A percentile compares a stretch with the other conserved stretches of the same genome.
These are phyloP conservation scores for Allacma fusca DNA, from an alignment of 2,888 invertebrate species.

Conservation along the genomic window DNA sequence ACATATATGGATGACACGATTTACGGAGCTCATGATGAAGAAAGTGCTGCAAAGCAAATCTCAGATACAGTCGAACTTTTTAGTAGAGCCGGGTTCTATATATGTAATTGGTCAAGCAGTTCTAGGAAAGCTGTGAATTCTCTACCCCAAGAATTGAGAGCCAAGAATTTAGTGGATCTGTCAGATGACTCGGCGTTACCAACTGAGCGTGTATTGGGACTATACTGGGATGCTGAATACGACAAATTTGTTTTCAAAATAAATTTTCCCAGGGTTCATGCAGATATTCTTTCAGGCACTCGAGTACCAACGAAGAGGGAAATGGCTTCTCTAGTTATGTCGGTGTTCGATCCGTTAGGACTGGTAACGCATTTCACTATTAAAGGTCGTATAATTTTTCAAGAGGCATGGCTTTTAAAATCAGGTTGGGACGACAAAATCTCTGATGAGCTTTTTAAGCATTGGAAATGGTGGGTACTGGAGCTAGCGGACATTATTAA, in stretches of 20 bases:
- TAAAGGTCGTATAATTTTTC: slow-evolving; percentile 60
- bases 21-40: too few species aligned
- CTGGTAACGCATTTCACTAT: slow-evolving; percentile 58
- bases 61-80: too few species aligned
- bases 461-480: slow-evolving; percentile 44
- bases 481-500: slow-evolving; percentile 24
- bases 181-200: too few species aligned
- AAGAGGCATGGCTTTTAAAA: slow-evolving; percentile 60
- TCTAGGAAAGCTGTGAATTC: too few species aligned
- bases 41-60: too few species aligned
- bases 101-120: too few species aligned
- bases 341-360: slow-evolving; percentile 62
- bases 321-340: slow-evolving; percentile 57
- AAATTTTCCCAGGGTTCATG: slow-evolving; percentile 14
- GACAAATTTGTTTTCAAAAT: slow-evolving; percentile 44
- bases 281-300: background rate
- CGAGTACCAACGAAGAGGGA: slow-evolving; percentile 59
- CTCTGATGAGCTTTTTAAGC: background rate
- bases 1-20: too few species aligned
- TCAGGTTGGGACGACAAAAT: slow-evolving; percentile 62
- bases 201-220: too few species aligned
- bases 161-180: too few species aligned
- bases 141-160: too few species aligned
- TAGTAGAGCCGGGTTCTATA: too few species aligned
- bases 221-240: too few species aligned